Base-by-base conservation (phyloP, 2,113 vertebrate species). In the Gasterosteus aculeatus region DNA sequence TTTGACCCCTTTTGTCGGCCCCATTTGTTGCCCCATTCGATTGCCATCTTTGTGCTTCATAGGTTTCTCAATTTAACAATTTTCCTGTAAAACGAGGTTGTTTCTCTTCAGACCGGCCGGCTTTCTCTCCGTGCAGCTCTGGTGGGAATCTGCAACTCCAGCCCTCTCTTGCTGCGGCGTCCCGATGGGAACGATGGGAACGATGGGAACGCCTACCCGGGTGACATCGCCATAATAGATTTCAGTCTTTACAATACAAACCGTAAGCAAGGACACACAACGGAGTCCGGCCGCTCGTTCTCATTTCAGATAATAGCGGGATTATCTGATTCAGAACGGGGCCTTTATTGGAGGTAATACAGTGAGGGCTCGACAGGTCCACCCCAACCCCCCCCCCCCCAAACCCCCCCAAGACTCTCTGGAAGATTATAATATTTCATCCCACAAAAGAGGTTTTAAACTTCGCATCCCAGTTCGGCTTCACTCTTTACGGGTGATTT, bases 1-100 rank as follows among this genome's bases (percentile, higher is more conserved):
- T 91, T 90, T 93, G 93, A 94, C 93, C 93, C 72, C 80, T 72
- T 93, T 89, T 89, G 88, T 92, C 79, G 77, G 83, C 74, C 78
- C 64, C 75, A 76, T 82, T 88, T 77, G 84, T 85, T 69, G 73
- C 85, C 72, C 85, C 77, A 70, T 87, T 88, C 65, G 86, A 89
- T 89, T 87, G 85, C 87, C 74, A 86, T 82, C 83, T 83, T 86
- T 90, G 88, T 81, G 61, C 77, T 74, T 70, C 56, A 69, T 77
- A 84, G 85, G 89, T 88, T 92, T 87, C 75, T 89, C 85, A 81
- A 83, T 91, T 90, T 87, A 92, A 90, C 86, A 90, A 86, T 88
- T 89, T 92, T 91, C 85, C 87, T 81, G 87, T 78, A 78, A 86
- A 91, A 87, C 61, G 79, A 86, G 88, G 84, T 84, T 2, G 64